Percentiles rank a stretch among this genome's conserved stretches.
phyloP scores from a whole-genome alignment of 2,888 invertebrate genomes.

The Cephus pulcher region DNA sequence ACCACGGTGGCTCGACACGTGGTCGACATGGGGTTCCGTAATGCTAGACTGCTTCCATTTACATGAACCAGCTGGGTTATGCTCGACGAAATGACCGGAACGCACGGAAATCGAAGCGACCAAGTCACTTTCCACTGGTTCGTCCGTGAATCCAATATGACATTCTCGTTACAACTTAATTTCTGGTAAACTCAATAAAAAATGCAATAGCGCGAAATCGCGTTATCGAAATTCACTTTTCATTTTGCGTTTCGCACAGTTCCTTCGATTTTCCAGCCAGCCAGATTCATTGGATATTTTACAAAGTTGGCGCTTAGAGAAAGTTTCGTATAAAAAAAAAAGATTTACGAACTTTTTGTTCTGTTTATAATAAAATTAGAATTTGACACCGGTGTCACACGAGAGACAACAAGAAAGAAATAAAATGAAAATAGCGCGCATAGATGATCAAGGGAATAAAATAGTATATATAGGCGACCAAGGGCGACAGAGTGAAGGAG shows the following conservation, averaged over 20 bases:
- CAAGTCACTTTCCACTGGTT: not conserved
- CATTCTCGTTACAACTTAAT: constrained; percentile 34
- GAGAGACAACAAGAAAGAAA: not conserved
- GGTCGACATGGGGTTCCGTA: not conserved
- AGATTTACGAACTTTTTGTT: too few relatives aligned
- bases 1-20: not conserved
- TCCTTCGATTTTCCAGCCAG: not conserved
- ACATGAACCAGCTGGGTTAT: not conserved
- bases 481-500: not conserved
- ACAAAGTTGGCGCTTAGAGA: not conserved
- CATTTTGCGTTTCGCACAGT: constrained; percentile 28
- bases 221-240: constrained; percentile 56
- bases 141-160: not conserved
- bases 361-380: not conserved
- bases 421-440: not conserved
- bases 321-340: not conserved
- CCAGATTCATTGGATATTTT: not conserved
- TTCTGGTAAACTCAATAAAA: constrained; percentile 54
- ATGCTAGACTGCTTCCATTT: not conserved
- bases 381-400: not conserved
- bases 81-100: not conserved
- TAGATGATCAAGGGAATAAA: too few relatives aligned
- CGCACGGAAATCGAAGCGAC: not conserved
- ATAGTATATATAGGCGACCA: too few relatives aligned
- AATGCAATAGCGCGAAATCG: constrained; percentile 51